Evolutionary conservation across 2,113 vertebrate species (phyloP), one percentile per base, ranked within the genome.

Genomic region (Podilymbus podiceps): DNA sequence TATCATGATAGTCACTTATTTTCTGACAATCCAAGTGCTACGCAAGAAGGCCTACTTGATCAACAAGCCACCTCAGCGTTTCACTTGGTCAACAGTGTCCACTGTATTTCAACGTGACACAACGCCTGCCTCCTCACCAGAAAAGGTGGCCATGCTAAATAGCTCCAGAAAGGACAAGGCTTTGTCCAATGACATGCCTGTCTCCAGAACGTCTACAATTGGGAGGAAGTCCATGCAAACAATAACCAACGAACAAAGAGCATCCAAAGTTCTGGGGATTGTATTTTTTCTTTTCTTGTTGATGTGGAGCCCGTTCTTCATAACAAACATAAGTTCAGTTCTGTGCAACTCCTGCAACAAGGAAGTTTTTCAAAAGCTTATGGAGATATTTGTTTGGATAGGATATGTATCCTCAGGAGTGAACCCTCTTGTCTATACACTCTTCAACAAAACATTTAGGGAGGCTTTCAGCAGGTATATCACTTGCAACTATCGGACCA

Each of bases 261-360:
- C 99, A 0, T 99, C 99, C 13, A 99, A 99, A 94, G 99, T 99
- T 68, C 94, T 99, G 30, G 99, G 99, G 59, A 99, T 99, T 9
- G 99, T 99, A 24, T 99, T 99, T 97, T 98, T 99, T 68, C 98
- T 99, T 87, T 99, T 99, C 87, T 98, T 99, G 63, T 93, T 99
- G 85, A 99, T 99, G 99, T 99, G 99, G 99, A 99, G 99, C 84
- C 99, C 99, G 1, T 99, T 99, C 96, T 99, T 99, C 93, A 99
- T 99, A 75, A 99, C 99, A 74, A 99, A 99, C 31, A 89, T 99
- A 94, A 99, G 99, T 52, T 99, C 98, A 25, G 99, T 98, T 78
- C 98, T 99, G 55, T 99, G 99, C 96, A 95, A 98, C 58, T 98
- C 98, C 87, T 99, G 99, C 63, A 98, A 98, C 17, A 59, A 94